Evolutionary conservation across 2,113 vertebrate genomes (phyloP), one percentile per base, ranked within the genome.

Genomic region (Tichodroma muraria): DNA sequence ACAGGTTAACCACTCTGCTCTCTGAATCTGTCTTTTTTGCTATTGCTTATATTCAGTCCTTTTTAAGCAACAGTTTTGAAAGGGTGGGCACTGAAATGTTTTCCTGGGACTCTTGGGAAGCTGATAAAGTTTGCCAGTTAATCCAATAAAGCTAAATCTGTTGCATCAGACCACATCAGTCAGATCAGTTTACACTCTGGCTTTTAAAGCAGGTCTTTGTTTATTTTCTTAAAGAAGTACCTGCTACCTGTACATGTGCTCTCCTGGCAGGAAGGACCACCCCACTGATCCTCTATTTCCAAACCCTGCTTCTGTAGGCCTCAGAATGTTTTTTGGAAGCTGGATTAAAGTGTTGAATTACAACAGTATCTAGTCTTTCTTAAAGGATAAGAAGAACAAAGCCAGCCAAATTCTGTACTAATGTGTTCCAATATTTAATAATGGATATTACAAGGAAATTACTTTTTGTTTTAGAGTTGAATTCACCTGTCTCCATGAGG

Each of bases 181-280:
- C 87, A 88, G 95, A 94, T 96, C 95, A 85, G 38, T 95, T 96
- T 95, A 93, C 82, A 60, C 38, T 54, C 60, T 33, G 68, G 47
- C 96, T 88, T 95, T 95, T 89, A 88, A 93, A 91, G 79, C 4
- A 2, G 56, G 33, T 68, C 82, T 94, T 91, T 95, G 89, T 95
- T 96, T 95, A 78, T 96, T 88, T 96, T 94, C 65, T 66, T 81
- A 64, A 90, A 95, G 85, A 85, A 91, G 85, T 95, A 90, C 88
- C 85, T 94, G 78, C 85, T 93, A 92, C 96, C 95, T 93, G 89
- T 66, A 85, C 68, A 54, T 40, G 37, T 70, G 47, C 80, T 90
- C 37, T 63, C 25, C 2, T 10, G 68, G 72, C 83, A 66, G 71
- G 27, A 85, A 35, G 44, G 88, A 92, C 56, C 80, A 93, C 86